Evolutionary conservation across 2,113 vertebrate species (phyloP).

Genomic region (Nycticryphes semicollaris): DNA sequence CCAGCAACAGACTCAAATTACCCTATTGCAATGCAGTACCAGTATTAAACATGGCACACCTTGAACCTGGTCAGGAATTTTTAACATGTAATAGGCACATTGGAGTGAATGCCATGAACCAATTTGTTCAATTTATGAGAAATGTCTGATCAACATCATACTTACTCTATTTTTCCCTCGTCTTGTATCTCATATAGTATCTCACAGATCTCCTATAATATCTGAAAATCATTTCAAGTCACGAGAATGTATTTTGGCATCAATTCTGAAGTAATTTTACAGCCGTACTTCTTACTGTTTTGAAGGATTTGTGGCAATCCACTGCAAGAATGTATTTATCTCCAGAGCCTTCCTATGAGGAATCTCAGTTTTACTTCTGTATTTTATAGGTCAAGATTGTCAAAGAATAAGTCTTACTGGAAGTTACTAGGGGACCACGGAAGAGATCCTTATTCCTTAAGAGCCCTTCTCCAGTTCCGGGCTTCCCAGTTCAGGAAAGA

Average conservation of each 20-base stretch:
- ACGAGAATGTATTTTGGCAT: neutral
- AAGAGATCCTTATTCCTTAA: neutral
- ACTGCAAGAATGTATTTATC: neutral
- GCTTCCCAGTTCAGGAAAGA: too few species aligned
- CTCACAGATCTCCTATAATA: neutral
- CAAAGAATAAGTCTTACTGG: neutral
- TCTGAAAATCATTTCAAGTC: neutral
- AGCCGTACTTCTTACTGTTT: neutral
- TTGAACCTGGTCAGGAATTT: neutral
- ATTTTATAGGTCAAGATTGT: neutral
- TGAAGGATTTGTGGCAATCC: neutral
- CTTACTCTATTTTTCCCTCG: neutral
- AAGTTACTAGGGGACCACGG: neutral
- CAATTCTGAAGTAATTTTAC: neutral
- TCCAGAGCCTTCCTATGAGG: neutral
- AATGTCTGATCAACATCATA: neutral
- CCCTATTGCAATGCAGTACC: neutral
- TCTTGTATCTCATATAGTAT: neutral
- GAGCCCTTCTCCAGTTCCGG: neutral
- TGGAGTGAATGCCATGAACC: neutral
- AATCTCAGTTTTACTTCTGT: neutral
- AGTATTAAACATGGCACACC: neutral
- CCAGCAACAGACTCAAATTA: neutral
- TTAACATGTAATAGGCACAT: neutral
- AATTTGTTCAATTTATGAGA: neutral